These are phyloP conservation scores for Harpegnathos saltator DNA, from an alignment of 1,140 invertebrate species.

Conservation along the genomic window DNA sequence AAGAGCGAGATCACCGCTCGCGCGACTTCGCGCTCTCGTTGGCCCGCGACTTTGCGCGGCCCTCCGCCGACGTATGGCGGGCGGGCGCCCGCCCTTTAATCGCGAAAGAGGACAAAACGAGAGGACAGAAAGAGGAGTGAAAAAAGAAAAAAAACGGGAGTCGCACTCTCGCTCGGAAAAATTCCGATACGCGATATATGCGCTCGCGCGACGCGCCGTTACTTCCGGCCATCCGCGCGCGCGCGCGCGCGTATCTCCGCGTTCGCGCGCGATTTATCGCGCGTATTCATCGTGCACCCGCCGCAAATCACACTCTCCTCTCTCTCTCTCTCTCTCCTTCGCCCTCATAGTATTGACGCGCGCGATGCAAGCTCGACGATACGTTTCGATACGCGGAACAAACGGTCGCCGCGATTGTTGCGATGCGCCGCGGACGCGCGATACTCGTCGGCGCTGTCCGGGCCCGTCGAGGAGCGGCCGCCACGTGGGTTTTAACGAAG, in stretches of 20 bases:
- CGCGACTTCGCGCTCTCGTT: constrained; percentile 12
- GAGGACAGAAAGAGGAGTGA: not conserved
- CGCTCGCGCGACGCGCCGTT: not conserved
- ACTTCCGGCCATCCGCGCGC: constrained; percentile 36
- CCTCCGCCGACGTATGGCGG: not conserved
- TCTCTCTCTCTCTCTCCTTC: too few relatives aligned
- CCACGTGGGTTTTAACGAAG: constrained; percentile 15
- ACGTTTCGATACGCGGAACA: constrained; percentile 23
- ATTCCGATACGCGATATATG: constrained; percentile 9
- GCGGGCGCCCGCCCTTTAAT: constrained; percentile 13
- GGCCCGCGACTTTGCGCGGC: not conserved
- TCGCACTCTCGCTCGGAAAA: constrained; percentile 18
- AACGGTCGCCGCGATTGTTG: not conserved
- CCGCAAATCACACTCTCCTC: constrained; percentile 33
- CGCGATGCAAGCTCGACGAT: constrained; percentile 41
- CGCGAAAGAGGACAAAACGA: constrained; percentile 19
- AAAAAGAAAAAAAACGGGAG: not conserved
- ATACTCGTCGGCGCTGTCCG: not conserved
- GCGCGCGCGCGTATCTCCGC: constrained; percentile 19
- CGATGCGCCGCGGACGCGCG: not conserved
- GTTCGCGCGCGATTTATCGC: constrained; percentile 31
- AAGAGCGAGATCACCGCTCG: not conserved
- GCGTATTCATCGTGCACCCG: constrained; percentile 36
- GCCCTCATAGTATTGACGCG: constrained; percentile 1
- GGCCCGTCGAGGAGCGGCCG: not conserved